Percentiles rank a stretch among this genome's conserved stretches.
Evolutionary conservation across 1,140 invertebrate genomes (phyloP).

Genomic region (Heliothis subflexa): DNA sequence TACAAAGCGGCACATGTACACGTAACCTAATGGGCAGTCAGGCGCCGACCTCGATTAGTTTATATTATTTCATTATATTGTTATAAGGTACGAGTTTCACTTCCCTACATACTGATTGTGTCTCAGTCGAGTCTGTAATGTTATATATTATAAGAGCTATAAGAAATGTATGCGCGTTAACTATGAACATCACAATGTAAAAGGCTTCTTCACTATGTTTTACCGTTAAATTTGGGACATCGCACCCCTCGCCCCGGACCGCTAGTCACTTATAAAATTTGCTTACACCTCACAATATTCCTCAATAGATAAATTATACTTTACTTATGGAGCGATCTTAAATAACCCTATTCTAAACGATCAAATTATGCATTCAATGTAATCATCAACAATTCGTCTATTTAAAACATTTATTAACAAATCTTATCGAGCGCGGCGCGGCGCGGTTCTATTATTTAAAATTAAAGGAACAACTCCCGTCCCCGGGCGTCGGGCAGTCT

Average conservation of each 20-base stretch:
- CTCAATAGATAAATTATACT: slow-evolving; percentile 83
- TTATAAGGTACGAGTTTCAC: slow-evolving; percentile 78
- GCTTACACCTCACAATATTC: slow-evolving; percentile 77
- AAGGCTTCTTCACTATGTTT: slow-evolving; percentile 78
- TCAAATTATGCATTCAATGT: slow-evolving; percentile 84
- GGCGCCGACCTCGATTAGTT: slow-evolving; percentile 74
- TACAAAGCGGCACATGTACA: slow-evolving; percentile 66
- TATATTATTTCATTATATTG: slow-evolving; percentile 75
- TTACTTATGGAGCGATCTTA: slow-evolving; percentile 85
- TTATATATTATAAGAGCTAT: slow-evolving; percentile 75
- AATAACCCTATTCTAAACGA: slow-evolving; percentile 85
- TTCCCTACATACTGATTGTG: slow-evolving; percentile 75
- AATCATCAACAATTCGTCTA: slow-evolving; percentile 80
- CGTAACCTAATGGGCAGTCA: slow-evolving; percentile 78
- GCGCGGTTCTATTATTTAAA: slow-evolving; percentile 67
- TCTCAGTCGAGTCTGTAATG: slow-evolving; percentile 75
- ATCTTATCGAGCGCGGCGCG: slow-evolving; percentile 68
- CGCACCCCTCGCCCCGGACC: slow-evolving; percentile 78
- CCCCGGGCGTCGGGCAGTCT: slow-evolving; percentile 56
- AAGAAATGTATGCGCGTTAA: slow-evolving; percentile 80
- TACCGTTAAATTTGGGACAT: slow-evolving; percentile 76
- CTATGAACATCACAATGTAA: slow-evolving; percentile 84
- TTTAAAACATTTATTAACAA: slow-evolving; percentile 81
- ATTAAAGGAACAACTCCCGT: slow-evolving; percentile 67
- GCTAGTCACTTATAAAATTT: slow-evolving; percentile 75